phyloP scores from a whole-genome alignment of 2,113 vertebrate species.

The Recurvirostra avosetta region DNA sequence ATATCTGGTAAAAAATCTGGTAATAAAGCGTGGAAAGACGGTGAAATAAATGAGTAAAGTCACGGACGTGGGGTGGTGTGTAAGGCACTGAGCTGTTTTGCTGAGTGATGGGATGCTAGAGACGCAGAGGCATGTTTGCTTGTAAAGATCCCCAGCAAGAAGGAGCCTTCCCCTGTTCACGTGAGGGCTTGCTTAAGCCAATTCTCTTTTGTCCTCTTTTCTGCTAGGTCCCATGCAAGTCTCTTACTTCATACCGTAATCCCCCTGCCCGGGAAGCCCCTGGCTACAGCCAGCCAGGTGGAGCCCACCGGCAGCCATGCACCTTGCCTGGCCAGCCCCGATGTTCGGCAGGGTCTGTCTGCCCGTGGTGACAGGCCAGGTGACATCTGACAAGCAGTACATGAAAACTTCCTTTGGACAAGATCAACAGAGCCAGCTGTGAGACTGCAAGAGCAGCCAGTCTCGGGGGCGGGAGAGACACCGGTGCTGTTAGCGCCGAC shows the following conservation, averaged over 20 bases:
- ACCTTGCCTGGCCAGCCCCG: not conserved
- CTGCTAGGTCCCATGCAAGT: not conserved
- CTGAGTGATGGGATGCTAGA: not conserved
- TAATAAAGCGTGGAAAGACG: not conserved
- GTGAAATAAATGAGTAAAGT: not conserved
- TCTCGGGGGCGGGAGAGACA: accelerated
- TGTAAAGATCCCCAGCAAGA: not conserved
- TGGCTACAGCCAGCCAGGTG: not conserved
- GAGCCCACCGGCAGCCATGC: not conserved
- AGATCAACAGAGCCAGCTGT: not conserved
- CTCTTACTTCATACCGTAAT: not conserved
- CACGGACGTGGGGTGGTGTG: accelerated
- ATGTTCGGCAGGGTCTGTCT: not conserved
- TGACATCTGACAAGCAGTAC: not conserved
- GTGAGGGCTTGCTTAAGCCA: not conserved
- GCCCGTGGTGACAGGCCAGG: not conserved
- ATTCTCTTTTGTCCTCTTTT: not conserved
- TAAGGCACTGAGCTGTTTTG: not conserved
- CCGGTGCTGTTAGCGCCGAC: accelerated
- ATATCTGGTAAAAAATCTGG: not conserved
- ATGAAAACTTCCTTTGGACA: not conserved
- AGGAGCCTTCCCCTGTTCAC: not conserved
- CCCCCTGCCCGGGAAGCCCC: not conserved
- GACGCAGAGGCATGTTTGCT: not conserved
- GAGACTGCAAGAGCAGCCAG: not conserved